Conservation (phyloP, 2,797 vertebrate species). For the Naso thynnoides region DNA sequence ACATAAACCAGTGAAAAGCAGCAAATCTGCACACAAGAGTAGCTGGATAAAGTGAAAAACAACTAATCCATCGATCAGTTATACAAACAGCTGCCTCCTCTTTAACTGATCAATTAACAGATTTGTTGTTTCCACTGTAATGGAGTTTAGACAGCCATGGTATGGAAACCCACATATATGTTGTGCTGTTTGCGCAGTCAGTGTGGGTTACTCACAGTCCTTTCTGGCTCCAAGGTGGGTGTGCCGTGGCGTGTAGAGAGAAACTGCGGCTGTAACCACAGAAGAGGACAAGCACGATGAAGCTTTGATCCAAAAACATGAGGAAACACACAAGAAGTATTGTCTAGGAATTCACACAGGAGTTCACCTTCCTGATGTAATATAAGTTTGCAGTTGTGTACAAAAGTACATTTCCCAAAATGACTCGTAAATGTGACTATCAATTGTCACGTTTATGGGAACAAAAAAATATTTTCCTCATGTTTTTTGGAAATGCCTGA, state of each 20-base stretch:
- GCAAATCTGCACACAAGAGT: not conserved
- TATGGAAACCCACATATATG: not conserved
- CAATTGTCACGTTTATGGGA: no score
- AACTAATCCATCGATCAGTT: not conserved
- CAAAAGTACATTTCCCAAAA: not conserved
- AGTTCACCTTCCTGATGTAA: not conserved
- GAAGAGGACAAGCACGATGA: conserved; percentile 44
- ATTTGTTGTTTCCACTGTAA: not conserved
- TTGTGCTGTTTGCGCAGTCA: conserved; percentile 16
- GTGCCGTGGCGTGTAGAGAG: conserved; percentile 80
- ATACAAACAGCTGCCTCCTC: not conserved
- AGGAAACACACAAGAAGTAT: conserved; percentile 1
- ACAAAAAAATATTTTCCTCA: not conserved
- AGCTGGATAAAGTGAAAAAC: not conserved
- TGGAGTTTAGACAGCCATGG: not conserved
- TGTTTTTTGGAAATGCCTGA: not conserved
- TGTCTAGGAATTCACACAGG: not conserved
- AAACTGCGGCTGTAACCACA: conserved; percentile 77
- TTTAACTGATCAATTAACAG: not conserved
- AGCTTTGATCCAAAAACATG: conserved; percentile 11
- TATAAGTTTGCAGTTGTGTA: not conserved
- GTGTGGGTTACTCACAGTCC: conserved; percentile 82
- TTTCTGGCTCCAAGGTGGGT: conserved; percentile 82
- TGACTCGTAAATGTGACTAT: no score
- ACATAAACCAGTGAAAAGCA: not conserved